Evolutionary conservation across 1,140 invertebrate genomes (phyloP).

Genomic region (Aphelinus atriplicis): DNA sequence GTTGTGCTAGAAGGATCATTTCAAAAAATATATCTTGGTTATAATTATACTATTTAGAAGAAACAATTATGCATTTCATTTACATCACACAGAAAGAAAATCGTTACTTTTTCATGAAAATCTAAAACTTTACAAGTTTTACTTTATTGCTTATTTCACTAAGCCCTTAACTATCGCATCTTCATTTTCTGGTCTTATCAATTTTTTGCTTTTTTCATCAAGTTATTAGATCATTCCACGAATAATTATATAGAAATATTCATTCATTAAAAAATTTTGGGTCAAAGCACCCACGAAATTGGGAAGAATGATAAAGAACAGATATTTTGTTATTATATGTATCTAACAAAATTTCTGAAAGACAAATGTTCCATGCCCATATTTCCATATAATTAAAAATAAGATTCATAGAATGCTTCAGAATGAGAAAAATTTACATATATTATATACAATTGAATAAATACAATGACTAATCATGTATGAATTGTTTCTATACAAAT

Average conservation of each 20-base stretch:
- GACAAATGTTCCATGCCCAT: neutral
- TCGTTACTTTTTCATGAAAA: slow-evolving; percentile 19
- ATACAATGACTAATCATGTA: neutral
- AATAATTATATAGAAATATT: slow-evolving; percentile 22
- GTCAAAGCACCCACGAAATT: slow-evolving; percentile 18
- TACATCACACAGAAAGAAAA: slow-evolving; percentile 27
- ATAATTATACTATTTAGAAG: neutral
- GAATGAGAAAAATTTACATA: slow-evolving; percentile 25
- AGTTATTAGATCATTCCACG: slow-evolving; percentile 18
- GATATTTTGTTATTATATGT: slow-evolving; percentile 20
- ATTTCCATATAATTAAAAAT: slow-evolving; percentile 1
- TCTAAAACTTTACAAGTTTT: slow-evolving; percentile 34
- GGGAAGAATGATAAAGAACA: slow-evolving; percentile 2
- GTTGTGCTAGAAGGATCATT: neutral
- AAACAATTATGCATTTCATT: slow-evolving; percentile 20
- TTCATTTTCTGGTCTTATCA: slow-evolving; percentile 10
- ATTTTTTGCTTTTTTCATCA: slow-evolving; percentile 7
- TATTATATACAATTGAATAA: slow-evolving; percentile 29
- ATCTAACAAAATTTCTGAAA: slow-evolving; percentile 20
- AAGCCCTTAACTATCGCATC: slow-evolving; percentile 19
- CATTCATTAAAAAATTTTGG: slow-evolving; percentile 16
- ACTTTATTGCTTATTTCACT: slow-evolving; percentile 34
- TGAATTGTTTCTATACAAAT: too few species aligned
- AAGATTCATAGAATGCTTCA: slow-evolving; percentile 4
- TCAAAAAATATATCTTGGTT: neutral